These are phyloP conservation scores for Nipponia nippon DNA, from an alignment of 2,113 vertebrate genomes.

Conservation along the genomic window DNA sequence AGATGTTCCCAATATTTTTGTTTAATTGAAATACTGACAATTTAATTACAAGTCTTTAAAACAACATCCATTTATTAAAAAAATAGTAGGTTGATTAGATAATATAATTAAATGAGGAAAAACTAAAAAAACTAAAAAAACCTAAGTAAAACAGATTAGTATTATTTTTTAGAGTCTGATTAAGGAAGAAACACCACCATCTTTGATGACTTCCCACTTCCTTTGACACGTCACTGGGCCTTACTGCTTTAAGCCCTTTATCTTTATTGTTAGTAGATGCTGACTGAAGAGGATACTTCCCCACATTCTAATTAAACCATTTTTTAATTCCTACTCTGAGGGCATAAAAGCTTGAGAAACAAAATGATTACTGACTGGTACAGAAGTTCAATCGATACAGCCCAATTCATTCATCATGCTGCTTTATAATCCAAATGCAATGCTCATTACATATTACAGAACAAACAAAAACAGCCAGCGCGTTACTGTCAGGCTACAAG, in stretches of 20 bases:
- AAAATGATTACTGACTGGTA: conserved; percentile 57
- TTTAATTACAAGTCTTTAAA: neutral
- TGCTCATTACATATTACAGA: neutral
- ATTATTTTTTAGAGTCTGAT: neutral
- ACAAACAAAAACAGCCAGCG: conserved; percentile 25
- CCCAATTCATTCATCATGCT: conserved; percentile 41
- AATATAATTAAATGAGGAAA: neutral
- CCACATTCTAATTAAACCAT: conserved; percentile 63
- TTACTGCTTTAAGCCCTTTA: neutral
- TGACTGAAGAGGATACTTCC: conserved; percentile 44
- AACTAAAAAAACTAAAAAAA: neutral
- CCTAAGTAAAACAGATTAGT: neutral
- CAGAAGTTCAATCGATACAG: conserved; percentile 55
- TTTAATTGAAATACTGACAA: neutral
- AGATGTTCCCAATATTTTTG: neutral
- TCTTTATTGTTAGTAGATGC: conserved; percentile 34
- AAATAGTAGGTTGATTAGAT: neutral
- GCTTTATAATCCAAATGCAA: conserved; percentile 46
- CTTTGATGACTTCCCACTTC: neutral
- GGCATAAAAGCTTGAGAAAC: conserved; percentile 49
- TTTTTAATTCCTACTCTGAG: conserved; percentile 58
- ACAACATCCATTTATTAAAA: neutral
- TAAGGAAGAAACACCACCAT: neutral
- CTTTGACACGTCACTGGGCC: neutral
- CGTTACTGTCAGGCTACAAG: neutral